Percentiles rank a stretch among this genome's conserved stretches.
Evolutionary conservation across 2,113 vertebrate species (phyloP).

Genomic region (Ciconia maguari): DNA sequence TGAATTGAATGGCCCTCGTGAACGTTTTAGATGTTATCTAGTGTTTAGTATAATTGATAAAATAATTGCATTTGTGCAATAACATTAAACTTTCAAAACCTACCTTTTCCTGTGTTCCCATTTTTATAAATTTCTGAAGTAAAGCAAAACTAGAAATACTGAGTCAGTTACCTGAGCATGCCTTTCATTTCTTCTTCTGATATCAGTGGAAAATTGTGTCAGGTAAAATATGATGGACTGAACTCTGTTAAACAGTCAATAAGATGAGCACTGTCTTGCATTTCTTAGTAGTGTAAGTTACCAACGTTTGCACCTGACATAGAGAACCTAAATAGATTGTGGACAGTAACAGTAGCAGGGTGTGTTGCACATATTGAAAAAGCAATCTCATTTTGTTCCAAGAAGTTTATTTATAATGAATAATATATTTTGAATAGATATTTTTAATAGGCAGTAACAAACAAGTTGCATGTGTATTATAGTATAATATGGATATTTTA

Average conservation of each 20-base stretch:
- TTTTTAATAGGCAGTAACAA: not conserved
- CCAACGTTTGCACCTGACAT: not conserved
- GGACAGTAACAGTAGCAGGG: not conserved
- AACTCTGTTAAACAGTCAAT: not conserved
- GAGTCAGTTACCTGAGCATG: not conserved
- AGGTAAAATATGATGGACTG: not conserved
- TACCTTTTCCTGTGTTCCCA: not conserved
- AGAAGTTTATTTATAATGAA: not conserved
- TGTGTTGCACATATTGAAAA: not conserved
- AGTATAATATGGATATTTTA: not conserved
- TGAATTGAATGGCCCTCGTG: not conserved
- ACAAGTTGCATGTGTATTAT: not conserved
- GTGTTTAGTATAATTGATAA: slow-evolving; percentile 26
- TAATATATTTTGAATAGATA: not conserved
- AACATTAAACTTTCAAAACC: not conserved
- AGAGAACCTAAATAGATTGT: not conserved
- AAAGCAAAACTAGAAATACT: not conserved
- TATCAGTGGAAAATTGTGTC: not conserved
- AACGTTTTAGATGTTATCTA: not conserved
- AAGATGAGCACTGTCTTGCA: not conserved
- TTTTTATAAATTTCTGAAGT: not conserved
- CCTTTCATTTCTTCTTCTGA: not conserved
- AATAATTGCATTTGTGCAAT: slow-evolving; percentile 34
- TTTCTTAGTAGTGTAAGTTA: not conserved
- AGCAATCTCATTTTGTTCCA: not conserved